A percentile compares a stretch with the other conserved stretches of the same genome.
Conservation (phyloP, 1,140 invertebrate genomes). For the Hestina assimilis region DNA sequence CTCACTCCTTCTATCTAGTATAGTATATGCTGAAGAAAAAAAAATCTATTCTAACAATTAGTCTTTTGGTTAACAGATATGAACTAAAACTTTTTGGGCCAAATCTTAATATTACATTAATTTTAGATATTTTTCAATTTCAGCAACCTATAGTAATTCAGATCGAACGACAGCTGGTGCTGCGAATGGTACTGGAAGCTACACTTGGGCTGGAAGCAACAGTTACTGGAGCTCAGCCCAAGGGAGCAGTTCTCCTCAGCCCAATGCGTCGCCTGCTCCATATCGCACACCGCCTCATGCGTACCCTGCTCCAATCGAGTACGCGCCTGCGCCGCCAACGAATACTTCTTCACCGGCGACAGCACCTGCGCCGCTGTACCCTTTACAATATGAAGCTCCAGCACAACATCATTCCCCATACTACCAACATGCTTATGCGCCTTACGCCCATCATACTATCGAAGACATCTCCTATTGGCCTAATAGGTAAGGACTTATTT, state of each 20-base stretch:
- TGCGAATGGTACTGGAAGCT: slow-evolving; percentile 60
- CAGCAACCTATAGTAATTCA: slow-evolving; percentile 65
- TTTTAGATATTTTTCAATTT: slow-evolving; percentile 9
- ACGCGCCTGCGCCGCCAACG: slow-evolving; percentile 53
- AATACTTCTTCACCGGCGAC: slow-evolving; percentile 48
- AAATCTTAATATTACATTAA: too few relatives aligned
- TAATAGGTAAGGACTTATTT: slow-evolving; percentile 45
- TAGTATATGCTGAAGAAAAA: too few relatives aligned
- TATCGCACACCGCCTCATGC: slow-evolving; percentile 63
- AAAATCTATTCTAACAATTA: too few relatives aligned
- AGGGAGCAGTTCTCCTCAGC: slow-evolving; percentile 57
- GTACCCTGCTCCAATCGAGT: slow-evolving; percentile 60
- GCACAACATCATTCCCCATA: slow-evolving; percentile 66
- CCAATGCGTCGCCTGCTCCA: slow-evolving; percentile 52
- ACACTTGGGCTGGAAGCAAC: slow-evolving; percentile 64
- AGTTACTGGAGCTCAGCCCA: slow-evolving; percentile 62
- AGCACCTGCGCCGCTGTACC: slow-evolving; percentile 56
- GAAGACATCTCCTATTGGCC: slow-evolving; percentile 73
- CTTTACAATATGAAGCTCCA: slow-evolving; percentile 58
- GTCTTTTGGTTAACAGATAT: too few relatives aligned
- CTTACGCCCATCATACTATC: slow-evolving; percentile 67
- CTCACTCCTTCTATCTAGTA: too few relatives aligned
- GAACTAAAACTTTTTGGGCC: too few relatives aligned
- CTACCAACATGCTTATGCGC: slow-evolving; percentile 65
- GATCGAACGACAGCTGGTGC: slow-evolving; percentile 58